These are phyloP conservation scores for Drosophila macrospina DNA, from an alignment of 2,888 invertebrate species.

Conservation along the genomic window DNA sequence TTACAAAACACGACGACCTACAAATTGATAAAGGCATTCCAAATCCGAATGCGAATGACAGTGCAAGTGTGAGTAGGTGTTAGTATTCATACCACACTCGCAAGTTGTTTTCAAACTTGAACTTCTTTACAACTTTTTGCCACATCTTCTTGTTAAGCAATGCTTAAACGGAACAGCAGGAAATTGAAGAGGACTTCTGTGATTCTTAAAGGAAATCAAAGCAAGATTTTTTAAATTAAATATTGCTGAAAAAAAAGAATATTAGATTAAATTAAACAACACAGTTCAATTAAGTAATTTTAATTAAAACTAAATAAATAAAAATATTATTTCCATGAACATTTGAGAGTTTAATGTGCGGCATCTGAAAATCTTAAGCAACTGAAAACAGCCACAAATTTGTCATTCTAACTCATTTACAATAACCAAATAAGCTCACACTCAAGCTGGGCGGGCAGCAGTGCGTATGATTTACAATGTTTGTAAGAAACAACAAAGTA, in stretches of 20 bases:
- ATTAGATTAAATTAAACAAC: too few species aligned
- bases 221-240: not conserved
- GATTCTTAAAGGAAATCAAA: constrained; percentile 4
- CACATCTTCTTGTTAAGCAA: constrained; percentile 12
- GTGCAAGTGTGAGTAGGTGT: constrained; percentile 1
- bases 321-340: too few species aligned
- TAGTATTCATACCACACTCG: constrained; percentile 11
- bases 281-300: too few species aligned
- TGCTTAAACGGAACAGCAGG: not conserved
- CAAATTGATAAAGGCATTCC: constrained; percentile 70
- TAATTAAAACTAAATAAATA: too few species aligned
- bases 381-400: constrained; percentile 27
- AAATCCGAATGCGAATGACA: constrained; percentile 35
- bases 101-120: constrained; percentile 54
- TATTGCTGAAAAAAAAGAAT: not conserved
- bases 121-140: constrained; percentile 63
- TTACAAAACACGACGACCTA: constrained; percentile 28
- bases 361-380: not conserved
- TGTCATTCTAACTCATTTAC: constrained; percentile 52
- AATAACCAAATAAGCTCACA: constrained; percentile 48
- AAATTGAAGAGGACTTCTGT: not conserved
- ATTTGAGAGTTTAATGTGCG: too few species aligned
- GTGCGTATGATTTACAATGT: constrained; percentile 72
- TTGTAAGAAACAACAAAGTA: constrained; percentile 33
- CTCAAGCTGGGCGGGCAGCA: constrained; percentile 36